phyloP scores from a whole-genome alignment of 2,797 vertebrate genomes.

The Galaxias olidus region DNA sequence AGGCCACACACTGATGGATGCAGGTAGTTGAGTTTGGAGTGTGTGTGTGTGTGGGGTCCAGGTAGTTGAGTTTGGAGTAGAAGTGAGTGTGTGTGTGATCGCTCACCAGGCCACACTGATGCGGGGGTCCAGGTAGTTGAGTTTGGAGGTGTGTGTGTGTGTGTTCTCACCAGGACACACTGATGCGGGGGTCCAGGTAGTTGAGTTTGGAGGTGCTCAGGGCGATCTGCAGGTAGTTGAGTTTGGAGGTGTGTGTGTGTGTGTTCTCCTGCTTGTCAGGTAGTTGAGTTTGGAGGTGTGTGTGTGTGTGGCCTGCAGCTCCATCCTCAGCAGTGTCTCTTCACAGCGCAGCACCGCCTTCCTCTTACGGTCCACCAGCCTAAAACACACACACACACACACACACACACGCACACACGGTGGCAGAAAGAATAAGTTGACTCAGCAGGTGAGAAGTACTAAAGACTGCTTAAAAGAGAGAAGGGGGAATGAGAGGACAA shows the following conservation, averaged over 20 bases:
- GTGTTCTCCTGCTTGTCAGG: slow-evolving; percentile 84
- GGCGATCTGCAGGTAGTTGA: slow-evolving; percentile 80
- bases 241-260: too few species aligned
- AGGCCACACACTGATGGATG: too few species aligned
- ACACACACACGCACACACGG: background rate
- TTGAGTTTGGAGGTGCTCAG: slow-evolving; percentile 85
- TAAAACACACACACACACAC: slow-evolving; percentile 39
- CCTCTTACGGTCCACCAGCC: slow-evolving; percentile 76
- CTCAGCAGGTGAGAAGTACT: too few species aligned
- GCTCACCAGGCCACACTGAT: background rate
- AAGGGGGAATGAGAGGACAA: too few species aligned
- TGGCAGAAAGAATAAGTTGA: too few species aligned
- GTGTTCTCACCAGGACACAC: slow-evolving; percentile 77
- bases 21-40: too few species aligned
- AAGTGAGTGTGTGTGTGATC: background rate
- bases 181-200: slow-evolving; percentile 84
- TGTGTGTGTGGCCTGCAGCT: slow-evolving; percentile 82
- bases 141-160: slow-evolving; percentile 4
- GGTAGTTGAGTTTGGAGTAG: too few species aligned
- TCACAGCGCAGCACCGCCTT: slow-evolving; percentile 72
- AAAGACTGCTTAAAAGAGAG: too few species aligned
- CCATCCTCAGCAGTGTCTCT: slow-evolving; percentile 80
- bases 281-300: too few species aligned
- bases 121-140: too few species aligned
- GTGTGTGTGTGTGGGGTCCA: too few species aligned